Percentiles rank a stretch among this genome's conserved stretches.
These are phyloP conservation scores for Patella vulgata DNA, from an alignment of 1,140 invertebrate genomes.

Conservation along the genomic window DNA sequence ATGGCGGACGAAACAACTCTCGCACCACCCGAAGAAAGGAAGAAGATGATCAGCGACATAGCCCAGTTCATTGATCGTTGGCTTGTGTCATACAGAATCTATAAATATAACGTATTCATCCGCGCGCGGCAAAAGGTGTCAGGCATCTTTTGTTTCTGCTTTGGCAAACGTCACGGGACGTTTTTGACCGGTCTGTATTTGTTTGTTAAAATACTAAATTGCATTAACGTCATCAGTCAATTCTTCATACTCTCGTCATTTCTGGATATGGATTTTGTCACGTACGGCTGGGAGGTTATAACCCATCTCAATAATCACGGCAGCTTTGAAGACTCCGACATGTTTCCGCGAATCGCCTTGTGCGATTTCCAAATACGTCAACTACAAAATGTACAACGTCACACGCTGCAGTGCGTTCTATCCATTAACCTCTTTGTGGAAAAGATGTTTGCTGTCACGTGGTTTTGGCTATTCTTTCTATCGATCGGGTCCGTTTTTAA, in stretches of 20 bases:
- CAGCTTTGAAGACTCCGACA: constrained; percentile 61
- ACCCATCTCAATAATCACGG: constrained; percentile 57
- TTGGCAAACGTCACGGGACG: constrained; percentile 64
- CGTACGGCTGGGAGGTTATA: constrained; percentile 66
- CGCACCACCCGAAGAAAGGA: constrained; percentile 36
- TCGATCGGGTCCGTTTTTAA: constrained; percentile 59
- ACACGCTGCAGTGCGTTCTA: constrained; percentile 67
- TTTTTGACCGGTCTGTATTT: constrained; percentile 69
- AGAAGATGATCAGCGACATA: constrained; percentile 45
- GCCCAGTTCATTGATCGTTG: constrained; percentile 47
- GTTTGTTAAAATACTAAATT: constrained; percentile 68
- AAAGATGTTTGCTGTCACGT: constrained; percentile 68
- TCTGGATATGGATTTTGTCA: constrained; percentile 67
- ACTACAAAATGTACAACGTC: constrained; percentile 57
- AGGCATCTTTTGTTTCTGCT: constrained; percentile 41
- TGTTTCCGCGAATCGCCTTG: constrained; percentile 70
- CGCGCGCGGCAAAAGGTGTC: constrained; percentile 37
- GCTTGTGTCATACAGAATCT: constrained; percentile 43
- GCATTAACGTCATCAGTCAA: constrained; percentile 69
- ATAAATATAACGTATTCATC: constrained; percentile 51
- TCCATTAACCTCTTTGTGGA: constrained; percentile 70
- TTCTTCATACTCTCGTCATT: constrained; percentile 69
- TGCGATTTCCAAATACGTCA: constrained; percentile 70
- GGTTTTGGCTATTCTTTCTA: constrained; percentile 65
- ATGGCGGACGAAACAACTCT: constrained; percentile 28